Evolutionary conservation across 2,797 vertebrate species (phyloP).

Genomic region (Chrysocyon brachyurus): DNA sequence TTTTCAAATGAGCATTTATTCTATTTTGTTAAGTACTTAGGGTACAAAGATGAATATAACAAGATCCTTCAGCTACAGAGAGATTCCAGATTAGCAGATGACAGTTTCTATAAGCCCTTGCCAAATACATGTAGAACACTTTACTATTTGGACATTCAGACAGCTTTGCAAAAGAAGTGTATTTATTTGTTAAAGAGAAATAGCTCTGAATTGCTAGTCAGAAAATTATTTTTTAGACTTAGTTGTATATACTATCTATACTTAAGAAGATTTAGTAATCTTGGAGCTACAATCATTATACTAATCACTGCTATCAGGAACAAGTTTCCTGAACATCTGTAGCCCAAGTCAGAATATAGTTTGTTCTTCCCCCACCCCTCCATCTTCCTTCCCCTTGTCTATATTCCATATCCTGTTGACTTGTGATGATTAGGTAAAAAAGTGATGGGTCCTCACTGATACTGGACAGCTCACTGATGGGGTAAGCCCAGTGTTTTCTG

Average conservation of each 20-base stretch:
- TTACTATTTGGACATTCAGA: background rate
- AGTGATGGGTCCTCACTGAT: conserved; percentile 76
- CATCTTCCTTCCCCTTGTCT: conserved; percentile 79
- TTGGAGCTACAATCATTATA: conserved; percentile 74
- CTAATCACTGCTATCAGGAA: conserved; percentile 76
- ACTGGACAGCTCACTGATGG: conserved; percentile 39
- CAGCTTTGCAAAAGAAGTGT: background rate
- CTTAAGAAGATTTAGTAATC: conserved; percentile 65
- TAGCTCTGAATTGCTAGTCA: conserved; percentile 17
- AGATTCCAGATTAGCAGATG: background rate
- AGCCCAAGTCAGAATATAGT: conserved; percentile 70
- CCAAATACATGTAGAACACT: background rate
- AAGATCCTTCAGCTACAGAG: background rate
- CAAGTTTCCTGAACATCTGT: conserved; percentile 81
- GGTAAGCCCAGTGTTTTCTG: conserved; percentile 43
- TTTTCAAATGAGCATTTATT: background rate
- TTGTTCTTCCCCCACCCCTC: conserved; percentile 53
- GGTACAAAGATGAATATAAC: background rate
- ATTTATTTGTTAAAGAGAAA: background rate
- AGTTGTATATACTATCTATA: background rate
- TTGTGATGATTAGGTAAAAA: conserved; percentile 79
- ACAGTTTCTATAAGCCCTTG: background rate
- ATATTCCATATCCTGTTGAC: conserved; percentile 70
- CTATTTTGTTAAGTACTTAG: background rate
- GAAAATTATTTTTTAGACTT: conserved; percentile 40